These are phyloP conservation scores for Spilosoma lubricipeda DNA, from an alignment of 2,888 invertebrate species.

Conservation along the genomic window DNA sequence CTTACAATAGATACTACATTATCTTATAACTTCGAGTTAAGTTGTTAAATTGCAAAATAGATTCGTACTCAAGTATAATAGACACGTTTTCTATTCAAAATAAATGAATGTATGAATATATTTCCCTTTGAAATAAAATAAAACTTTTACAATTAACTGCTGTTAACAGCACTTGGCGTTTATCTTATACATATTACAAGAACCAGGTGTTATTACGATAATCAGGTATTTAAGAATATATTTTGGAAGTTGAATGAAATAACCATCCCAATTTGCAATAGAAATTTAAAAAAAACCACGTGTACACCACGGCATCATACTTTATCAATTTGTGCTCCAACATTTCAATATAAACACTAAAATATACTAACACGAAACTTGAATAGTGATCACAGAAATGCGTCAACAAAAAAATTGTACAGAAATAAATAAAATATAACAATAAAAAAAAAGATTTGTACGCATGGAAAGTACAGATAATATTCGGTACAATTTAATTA, in stretches of 20 bases:
- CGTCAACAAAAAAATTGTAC: slow-evolving; percentile 69
- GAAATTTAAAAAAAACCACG: slow-evolving; percentile 26
- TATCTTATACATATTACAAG: slow-evolving; percentile 28
- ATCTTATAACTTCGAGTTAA: not conserved
- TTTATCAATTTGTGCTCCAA: slow-evolving; percentile 70
- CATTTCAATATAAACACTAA: slow-evolving; percentile 58
- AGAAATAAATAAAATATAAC: slow-evolving; percentile 65
- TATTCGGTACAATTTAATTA: slow-evolving; percentile 32
- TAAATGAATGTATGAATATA: slow-evolving; percentile 30
- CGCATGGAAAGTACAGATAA: slow-evolving; percentile 54
- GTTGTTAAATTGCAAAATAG: slow-evolving; percentile 4
- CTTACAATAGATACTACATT: slow-evolving; percentile 2
- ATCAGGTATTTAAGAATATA: slow-evolving; percentile 32
- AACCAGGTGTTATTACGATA: slow-evolving; percentile 27
- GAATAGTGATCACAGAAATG: slow-evolving; percentile 83
- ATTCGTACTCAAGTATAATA: slow-evolving; percentile 24
- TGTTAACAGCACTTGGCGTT: slow-evolving; percentile 33
- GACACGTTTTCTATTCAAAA: slow-evolving; percentile 28
- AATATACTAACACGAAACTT: slow-evolving; percentile 67
- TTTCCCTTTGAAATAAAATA: slow-evolving; percentile 27
- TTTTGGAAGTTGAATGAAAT: slow-evolving; percentile 34
- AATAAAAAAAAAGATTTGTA: slow-evolving; percentile 59
- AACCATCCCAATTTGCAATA: slow-evolving; percentile 41
- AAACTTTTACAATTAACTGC: slow-evolving; percentile 24
- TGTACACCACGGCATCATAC: slow-evolving; percentile 28